Evolutionary conservation across 2,797 vertebrate genomes (phyloP).

Genomic region (Aeoliscus strigatus): DNA sequence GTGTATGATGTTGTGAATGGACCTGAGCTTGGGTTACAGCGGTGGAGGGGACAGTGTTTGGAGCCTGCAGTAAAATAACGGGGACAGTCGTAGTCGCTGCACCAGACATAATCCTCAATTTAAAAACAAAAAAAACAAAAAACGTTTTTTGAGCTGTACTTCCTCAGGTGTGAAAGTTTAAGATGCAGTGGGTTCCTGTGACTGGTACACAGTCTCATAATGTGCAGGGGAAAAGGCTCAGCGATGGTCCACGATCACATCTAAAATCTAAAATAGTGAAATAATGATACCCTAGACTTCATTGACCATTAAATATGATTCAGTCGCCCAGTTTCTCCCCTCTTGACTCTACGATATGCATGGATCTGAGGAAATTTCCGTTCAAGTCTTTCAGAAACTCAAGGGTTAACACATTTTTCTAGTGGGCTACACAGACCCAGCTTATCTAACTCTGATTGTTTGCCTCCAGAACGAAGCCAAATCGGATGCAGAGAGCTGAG

Average conservation of each 20-base stretch:
- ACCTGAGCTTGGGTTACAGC: constrained; percentile 63
- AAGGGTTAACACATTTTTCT: too few relatives aligned
- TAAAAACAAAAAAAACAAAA: constrained; percentile 27
- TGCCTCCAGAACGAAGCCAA: constrained; percentile 77
- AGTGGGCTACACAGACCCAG: too few relatives aligned
- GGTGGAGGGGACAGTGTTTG: constrained; percentile 20
- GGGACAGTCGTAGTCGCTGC: constrained; percentile 6
- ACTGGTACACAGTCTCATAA: constrained; percentile 2
- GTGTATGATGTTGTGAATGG: constrained; percentile 62
- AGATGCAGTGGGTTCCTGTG: constrained; percentile 5
- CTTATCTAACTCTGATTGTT: background rate
- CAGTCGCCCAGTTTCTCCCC: too few relatives aligned
- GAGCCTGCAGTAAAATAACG: constrained; percentile 49
- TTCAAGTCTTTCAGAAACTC: too few relatives aligned
- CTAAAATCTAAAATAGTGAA: too few relatives aligned
- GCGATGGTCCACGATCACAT: constrained; percentile 1
- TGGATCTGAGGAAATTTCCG: too few relatives aligned
- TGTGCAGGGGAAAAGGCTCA: background rate
- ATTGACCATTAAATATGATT: too few relatives aligned
- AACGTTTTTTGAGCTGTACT: constrained; percentile 10
- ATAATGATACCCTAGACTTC: too few relatives aligned
- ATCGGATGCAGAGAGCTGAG: constrained; percentile 92
- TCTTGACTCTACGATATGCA: too few relatives aligned
- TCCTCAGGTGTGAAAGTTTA: constrained; percentile 21
- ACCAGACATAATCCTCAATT: constrained; percentile 35